Base-by-base conservation (phyloP, 2,797 vertebrate genomes). In the Sphenodon punctatus region DNA sequence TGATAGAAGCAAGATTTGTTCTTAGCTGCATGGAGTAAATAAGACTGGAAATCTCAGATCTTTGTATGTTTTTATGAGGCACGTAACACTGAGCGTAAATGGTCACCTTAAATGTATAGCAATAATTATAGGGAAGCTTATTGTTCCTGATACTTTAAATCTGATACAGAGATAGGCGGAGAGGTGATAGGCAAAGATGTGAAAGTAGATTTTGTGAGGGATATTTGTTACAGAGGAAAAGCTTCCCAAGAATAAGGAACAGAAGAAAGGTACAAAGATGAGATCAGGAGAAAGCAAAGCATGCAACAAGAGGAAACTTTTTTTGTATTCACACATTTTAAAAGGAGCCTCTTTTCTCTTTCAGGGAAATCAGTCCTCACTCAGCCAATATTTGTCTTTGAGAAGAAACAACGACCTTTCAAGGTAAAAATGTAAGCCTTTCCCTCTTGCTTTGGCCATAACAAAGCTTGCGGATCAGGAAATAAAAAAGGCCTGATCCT, bases 311-410 rank as follows among this genome's bases (percentile, higher is more conserved):
- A 53, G 36, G 22, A 43, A 43, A 15, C 10, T 3, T 12, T 56
- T 19, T 32, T 41, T 59, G 42, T 12, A 41, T 46, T n/a, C 13
- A 4, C n/a, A 27, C 77, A 2, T n/a, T 87, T 75, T 66, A 70
- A 84, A 73, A 77, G 17, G 5, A 0, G 12, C 32, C 8, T 70
- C 9, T 80, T 89, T 64, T 84, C 8, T 93, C 78, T 92, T 93
- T 49, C 89, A 97, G 97, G 94, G 49, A 96, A 93, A 88, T 84
- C 91, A 60, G 70, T 96, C 59, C 92, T 97, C 82, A 88, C 95
- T 73, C 94, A 95, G 60, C 95, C 96, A 0, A 83, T 89, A 59
- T 97, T 97, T 92, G 53, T 97, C 84, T 96, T 96, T 86, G 93
- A 95, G 82, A 96, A 92, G 83, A 95, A 88, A 76, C 78, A 92